A percentile compares a stretch with the other conserved stretches of the same genome.
Conservation (phyloP, 1,140 invertebrate genomes). For the Diabrotica undecimpunctata region DNA sequence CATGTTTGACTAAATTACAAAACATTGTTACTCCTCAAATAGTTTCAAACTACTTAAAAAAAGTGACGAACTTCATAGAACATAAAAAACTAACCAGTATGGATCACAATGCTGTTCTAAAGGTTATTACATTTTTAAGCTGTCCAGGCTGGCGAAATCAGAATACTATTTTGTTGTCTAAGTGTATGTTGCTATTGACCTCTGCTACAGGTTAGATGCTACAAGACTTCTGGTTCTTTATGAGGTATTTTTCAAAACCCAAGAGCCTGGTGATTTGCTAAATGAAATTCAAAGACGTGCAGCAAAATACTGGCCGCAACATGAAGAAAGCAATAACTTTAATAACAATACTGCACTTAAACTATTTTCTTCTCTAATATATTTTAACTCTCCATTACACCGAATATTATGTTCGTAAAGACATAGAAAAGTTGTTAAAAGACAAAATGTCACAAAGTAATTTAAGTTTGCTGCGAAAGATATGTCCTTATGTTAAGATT, state of each 20-base stretch:
- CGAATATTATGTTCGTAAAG: slow-evolving; percentile 38
- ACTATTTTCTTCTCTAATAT: slow-evolving; percentile 36
- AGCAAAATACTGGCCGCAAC: slow-evolving; percentile 32
- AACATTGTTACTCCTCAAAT: slow-evolving; percentile 32
- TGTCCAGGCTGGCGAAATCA: slow-evolving; percentile 36
- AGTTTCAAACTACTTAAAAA: slow-evolving; percentile 31
- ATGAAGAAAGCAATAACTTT: slow-evolving; percentile 25
- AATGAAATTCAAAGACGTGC: slow-evolving; percentile 38
- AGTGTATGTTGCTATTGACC: slow-evolving; percentile 34
- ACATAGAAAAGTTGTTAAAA: slow-evolving; percentile 41
- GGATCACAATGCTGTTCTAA: slow-evolving; percentile 33
- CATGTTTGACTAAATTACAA: slow-evolving; percentile 37
- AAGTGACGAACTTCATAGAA: slow-evolving; percentile 31
- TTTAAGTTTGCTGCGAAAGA: slow-evolving; percentile 42
- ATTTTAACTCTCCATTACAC: slow-evolving; percentile 41
- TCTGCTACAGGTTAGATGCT: slow-evolving; percentile 29
- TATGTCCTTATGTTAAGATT: slow-evolving; percentile 49
- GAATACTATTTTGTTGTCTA: slow-evolving; percentile 28
- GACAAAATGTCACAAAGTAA: slow-evolving; percentile 28
- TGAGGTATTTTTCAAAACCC: slow-evolving; percentile 41
- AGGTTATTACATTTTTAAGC: slow-evolving; percentile 36
- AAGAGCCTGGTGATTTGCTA: slow-evolving; percentile 40
- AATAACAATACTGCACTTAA: slow-evolving; percentile 25
- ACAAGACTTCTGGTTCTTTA: slow-evolving; percentile 30
- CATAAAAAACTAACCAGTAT: slow-evolving; percentile 21